phyloP scores from a whole-genome alignment of 2,797 vertebrate genomes.

The Sebastes flavidus region DNA sequence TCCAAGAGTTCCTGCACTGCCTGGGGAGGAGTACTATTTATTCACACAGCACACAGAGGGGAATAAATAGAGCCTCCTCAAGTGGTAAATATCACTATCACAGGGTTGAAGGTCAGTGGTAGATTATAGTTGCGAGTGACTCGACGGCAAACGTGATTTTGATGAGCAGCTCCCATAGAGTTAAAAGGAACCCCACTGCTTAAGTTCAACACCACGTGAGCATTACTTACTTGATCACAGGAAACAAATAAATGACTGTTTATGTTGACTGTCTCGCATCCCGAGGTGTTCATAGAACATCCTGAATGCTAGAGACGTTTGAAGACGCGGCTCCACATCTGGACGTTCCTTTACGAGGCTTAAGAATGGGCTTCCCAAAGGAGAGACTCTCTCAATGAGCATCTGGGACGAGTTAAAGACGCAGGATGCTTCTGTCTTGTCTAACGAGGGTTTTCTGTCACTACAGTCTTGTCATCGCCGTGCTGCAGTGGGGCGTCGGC shows the following conservation, averaged over 20 bases:
- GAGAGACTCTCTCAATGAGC: conserved; percentile 12
- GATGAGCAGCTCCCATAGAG: conserved; percentile 16
- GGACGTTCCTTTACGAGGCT: conserved; percentile 61
- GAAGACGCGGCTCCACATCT: conserved; percentile 58
- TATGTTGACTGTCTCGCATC: conserved; percentile 52
- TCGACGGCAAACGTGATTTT: conserved; percentile 31
- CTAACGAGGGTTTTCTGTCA: conserved; percentile 47
- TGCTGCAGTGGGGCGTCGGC: neutral
- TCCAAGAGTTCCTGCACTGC: neutral
- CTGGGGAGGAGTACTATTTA: neutral
- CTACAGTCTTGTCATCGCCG: conserved; percentile 22
- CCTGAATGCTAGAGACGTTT: conserved; percentile 16
- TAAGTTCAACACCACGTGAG: conserved; percentile 9
- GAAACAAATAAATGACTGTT: conserved; percentile 64
- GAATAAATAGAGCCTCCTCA: conserved; percentile 14
- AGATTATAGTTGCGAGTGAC: conserved; percentile 26
- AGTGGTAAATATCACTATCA: conserved; percentile 17
- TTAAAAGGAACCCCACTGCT: conserved; percentile 52
- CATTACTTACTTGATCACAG: conserved; percentile 43
- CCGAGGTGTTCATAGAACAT: conserved; percentile 46
- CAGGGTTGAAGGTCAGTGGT: conserved; percentile 23
- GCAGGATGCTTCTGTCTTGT: conserved; percentile 32
- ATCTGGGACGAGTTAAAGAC: conserved; percentile 54
- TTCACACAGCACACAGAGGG: neutral
- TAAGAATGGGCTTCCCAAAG: conserved; percentile 18